phyloP scores from a whole-genome alignment of 2,797 vertebrate genomes.

The Valencia hispanica region DNA sequence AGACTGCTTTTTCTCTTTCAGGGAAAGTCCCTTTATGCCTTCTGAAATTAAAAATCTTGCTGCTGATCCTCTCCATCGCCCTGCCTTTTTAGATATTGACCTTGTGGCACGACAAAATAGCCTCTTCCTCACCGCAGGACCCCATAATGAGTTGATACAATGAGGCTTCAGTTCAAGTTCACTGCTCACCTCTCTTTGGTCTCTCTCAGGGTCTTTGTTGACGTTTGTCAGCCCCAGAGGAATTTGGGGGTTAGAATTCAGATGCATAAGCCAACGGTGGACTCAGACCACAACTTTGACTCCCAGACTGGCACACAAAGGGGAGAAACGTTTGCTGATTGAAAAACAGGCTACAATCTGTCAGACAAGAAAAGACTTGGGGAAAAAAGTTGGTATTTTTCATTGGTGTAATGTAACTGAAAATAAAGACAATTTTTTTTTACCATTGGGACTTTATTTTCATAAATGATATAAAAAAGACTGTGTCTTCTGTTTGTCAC shows the following conservation, averaged over 20 bases:
- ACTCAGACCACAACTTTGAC: constrained; percentile 64
- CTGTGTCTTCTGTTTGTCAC: not conserved
- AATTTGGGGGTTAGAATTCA: constrained; percentile 69
- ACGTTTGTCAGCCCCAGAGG: constrained; percentile 79
- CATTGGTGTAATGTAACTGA: not conserved
- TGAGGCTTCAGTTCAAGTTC: constrained; percentile 80
- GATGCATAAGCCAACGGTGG: constrained; percentile 55
- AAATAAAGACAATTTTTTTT: not conserved
- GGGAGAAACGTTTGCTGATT: constrained; percentile 45
- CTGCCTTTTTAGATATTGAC: constrained; percentile 79
- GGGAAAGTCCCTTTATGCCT: constrained; percentile 71
- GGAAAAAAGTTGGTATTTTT: not conserved
- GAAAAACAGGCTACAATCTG: constrained; percentile 60
- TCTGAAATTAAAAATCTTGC: constrained; percentile 77
- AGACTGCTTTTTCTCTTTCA: constrained; percentile 60
- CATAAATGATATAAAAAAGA: no score
- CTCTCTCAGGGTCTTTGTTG: constrained; percentile 79
- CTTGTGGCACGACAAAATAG: constrained; percentile 79
- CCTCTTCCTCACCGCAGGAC: constrained; percentile 78
- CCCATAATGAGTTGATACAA: constrained; percentile 80
- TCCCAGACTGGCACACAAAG: constrained; percentile 55
- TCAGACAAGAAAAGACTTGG: constrained; percentile 27
- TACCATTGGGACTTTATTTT: not conserved
- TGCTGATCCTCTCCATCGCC: constrained; percentile 74
- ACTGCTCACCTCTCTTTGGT: constrained; percentile 80